Evolutionary conservation across 2,113 vertebrate species (phyloP).

Genomic region (Merops nubicus): DNA sequence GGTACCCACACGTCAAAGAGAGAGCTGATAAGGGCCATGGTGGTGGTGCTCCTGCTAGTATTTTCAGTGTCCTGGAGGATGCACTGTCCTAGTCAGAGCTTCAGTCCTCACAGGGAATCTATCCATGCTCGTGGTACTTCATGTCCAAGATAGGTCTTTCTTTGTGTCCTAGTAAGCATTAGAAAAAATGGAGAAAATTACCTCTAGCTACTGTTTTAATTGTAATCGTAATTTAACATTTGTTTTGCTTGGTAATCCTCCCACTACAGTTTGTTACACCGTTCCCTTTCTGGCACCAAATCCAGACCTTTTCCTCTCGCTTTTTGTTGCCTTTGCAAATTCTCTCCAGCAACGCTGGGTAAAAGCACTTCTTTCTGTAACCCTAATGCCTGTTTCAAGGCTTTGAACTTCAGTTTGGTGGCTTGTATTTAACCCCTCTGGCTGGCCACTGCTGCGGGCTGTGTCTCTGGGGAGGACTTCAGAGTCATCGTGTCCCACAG

Average conservation of each 20-base stretch:
- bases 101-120: background rate
- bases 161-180: background rate
- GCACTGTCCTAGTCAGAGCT: background rate
- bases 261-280: background rate
- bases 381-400: background rate
- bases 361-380: background rate
- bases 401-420: background rate
- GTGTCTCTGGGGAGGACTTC: background rate
- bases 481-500: background rate
- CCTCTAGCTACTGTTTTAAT: background rate
- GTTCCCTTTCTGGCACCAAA: conserved; percentile 8
- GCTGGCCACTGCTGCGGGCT: background rate
- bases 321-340: background rate
- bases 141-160: background rate
- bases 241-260: background rate
- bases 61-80: background rate
- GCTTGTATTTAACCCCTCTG: background rate
- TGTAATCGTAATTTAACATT: background rate
- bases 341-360: background rate
- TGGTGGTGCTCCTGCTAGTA: background rate
- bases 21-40: background rate
- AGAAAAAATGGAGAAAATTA: background rate
- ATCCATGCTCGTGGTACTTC: background rate
- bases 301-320: background rate
- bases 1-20: background rate